These are phyloP conservation scores for Cryptotermes secundus DNA, from an alignment of 1,140 invertebrate genomes.

Conservation along the genomic window DNA sequence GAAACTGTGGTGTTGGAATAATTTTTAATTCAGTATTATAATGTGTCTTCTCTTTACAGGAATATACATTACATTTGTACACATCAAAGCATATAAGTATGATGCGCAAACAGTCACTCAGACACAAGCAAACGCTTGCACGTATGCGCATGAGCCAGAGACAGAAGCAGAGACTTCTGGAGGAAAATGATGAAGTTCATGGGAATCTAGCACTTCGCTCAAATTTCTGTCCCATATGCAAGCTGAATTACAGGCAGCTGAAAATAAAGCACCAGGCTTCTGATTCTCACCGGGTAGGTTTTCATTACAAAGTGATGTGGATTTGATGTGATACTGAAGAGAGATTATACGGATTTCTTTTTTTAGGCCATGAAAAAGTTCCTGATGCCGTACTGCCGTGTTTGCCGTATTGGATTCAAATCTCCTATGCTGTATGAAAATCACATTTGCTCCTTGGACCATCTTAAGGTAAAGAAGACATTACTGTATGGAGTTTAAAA, in stretches of 20 bases:
- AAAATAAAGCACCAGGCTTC: constrained; percentile 72
- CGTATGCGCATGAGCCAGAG: constrained; percentile 73
- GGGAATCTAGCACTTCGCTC: constrained; percentile 55
- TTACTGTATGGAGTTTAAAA: constrained; percentile 24
- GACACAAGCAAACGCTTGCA: constrained; percentile 67
- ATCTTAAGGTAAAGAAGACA: constrained; percentile 68
- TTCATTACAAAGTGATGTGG: neutral
- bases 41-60: constrained; percentile 46
- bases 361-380: constrained; percentile 74
- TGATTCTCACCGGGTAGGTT: constrained; percentile 59
- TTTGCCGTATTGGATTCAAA: constrained; percentile 69
- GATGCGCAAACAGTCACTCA: constrained; percentile 67
- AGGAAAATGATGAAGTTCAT: constrained; percentile 56
- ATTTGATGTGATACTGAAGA: too few species aligned
- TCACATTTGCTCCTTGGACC: constrained; percentile 74
- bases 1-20: too few species aligned
- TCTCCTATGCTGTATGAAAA: constrained; percentile 80
- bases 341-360: constrained; percentile 16
- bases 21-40: too few species aligned
- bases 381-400: constrained; percentile 73
- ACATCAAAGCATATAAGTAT: constrained; percentile 66
- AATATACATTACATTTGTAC: constrained; percentile 69
- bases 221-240: constrained; percentile 74
- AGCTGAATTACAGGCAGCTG: constrained; percentile 74
- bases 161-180: constrained; percentile 66